Conservation (phyloP, 2,797 vertebrate genomes). For the Sebastes vulpes region DNA sequence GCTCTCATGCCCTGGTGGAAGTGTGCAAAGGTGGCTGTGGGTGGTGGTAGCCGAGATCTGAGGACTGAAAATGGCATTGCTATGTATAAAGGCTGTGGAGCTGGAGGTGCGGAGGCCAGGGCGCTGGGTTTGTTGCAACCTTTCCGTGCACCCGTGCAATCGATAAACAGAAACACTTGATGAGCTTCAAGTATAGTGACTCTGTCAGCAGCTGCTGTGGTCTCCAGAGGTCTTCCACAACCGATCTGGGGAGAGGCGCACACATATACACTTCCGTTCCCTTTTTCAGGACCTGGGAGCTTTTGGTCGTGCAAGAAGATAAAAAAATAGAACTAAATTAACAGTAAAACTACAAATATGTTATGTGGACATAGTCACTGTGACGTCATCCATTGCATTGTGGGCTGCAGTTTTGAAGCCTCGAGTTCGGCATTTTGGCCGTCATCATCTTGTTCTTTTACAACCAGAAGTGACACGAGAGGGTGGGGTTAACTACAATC, state of each 20-base stretch:
- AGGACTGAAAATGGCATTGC: constrained; percentile 42
- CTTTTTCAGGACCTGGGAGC: constrained; percentile 3
- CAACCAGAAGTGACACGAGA: neutral
- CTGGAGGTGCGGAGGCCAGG: constrained; percentile 18
- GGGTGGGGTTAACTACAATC: neutral
- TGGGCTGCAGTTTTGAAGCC: neutral
- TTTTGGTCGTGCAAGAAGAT: neutral
- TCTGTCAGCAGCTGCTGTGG: constrained; percentile 58
- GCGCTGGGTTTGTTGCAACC: constrained; percentile 55
- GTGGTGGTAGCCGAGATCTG: constrained; percentile 30
- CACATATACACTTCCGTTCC: neutral
- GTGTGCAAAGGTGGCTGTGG: constrained; percentile 25
- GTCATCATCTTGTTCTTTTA: neutral
- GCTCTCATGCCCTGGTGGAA: constrained; percentile 34
- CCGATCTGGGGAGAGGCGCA: constrained; percentile 56
- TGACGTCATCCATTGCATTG: neutral
- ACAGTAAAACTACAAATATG: neutral
- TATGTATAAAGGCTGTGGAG: constrained; percentile 7
- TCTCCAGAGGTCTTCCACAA: constrained; percentile 60
- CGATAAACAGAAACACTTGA: constrained; percentile 68
- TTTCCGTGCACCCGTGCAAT: constrained; percentile 64
- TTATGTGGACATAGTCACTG: neutral
- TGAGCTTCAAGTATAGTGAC: constrained; percentile 73
- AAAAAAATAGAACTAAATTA: neutral
- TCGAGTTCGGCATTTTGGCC: neutral